Base-by-base conservation (phyloP, 2,888 invertebrate species). In the Xylota segnis region DNA sequence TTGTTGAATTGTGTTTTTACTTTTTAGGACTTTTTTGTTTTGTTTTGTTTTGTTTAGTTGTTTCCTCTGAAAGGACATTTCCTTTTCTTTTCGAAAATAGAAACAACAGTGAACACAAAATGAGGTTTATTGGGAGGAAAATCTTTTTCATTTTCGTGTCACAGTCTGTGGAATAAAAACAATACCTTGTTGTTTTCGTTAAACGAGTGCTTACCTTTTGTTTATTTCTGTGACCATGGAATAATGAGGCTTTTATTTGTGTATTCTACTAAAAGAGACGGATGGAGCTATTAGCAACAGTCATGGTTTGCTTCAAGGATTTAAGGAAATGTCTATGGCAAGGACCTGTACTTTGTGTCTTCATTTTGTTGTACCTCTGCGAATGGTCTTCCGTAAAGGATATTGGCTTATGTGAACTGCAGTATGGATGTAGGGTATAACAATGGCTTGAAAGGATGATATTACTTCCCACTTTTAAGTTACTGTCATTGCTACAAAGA, bases 11-110 rank as follows among this genome's bases (percentile, higher is more conserved):
- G 43, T 43, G n/a, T 14, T 14, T 43, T 0, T 14, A 43, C 14
- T 43, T n/a, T 43, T 43, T 5, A 43, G 14, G 43, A 14, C 14
- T 14, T 43, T 14, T 23, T 23, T 2, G 1, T 23, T 23, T 23
- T 23, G 1, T 43, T 14, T 43, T 43, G n/a, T 14, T 23, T 23
- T 2, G 1, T 23, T 23, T 23, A 2, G 1, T 43, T 14, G 14
- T 43, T 43, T 43, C 14, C 5, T 43, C 14, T 43, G 43, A 43
- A 43, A 43, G 43, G 43, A 43, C 43, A 40, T 40, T 40, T n/a
- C 3, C 5, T 40, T n/a, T n/a, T 43, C 5, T 5, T 14, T n/a
- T 40, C 14, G 7, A 3, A 2, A 14, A 14, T 6, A 5, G n/a
- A 7, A 6, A 14, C 4, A 43, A 43, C 43, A 43, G 14, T 43